These are phyloP conservation scores for Chiloscyllium plagiosum DNA, from an alignment of 2,113 vertebrate genomes.

Conservation along the genomic window DNA sequence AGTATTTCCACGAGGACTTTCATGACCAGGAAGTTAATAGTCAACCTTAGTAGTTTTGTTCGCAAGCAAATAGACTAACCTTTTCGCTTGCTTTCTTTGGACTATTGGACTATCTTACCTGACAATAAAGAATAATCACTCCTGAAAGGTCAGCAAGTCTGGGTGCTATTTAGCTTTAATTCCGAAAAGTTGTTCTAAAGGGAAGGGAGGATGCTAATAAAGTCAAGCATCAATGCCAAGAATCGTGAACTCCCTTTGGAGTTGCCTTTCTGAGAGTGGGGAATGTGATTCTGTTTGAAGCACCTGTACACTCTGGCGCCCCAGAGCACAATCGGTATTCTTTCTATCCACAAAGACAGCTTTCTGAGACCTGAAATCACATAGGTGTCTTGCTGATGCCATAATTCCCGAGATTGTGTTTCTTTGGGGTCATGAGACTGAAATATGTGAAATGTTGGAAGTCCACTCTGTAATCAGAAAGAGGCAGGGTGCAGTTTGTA, in stretches of 20 bases:
- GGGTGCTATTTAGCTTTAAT: not conserved
- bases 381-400: not conserved
- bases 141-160: not conserved
- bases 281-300: not conserved
- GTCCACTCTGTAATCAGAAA: not conserved
- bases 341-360: not conserved
- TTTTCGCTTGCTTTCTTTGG: not conserved
- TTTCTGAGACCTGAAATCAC: not conserved
- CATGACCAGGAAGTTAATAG: not conserved
- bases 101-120: not conserved
- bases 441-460: not conserved
- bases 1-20: not conserved
- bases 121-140: not conserved
- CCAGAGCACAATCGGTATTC: not conserved
- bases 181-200: not conserved
- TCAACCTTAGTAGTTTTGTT: not conserved
- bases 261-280: not conserved
- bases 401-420: not conserved
- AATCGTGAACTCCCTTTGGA: not conserved
- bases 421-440: not conserved
- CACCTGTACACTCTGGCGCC: not conserved
- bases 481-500: not conserved
- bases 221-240: not conserved
- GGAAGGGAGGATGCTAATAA: not conserved
- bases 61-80: not conserved